Conservation (phyloP, 2,888 invertebrate genomes). For the Polydrusus cervinus region DNA sequence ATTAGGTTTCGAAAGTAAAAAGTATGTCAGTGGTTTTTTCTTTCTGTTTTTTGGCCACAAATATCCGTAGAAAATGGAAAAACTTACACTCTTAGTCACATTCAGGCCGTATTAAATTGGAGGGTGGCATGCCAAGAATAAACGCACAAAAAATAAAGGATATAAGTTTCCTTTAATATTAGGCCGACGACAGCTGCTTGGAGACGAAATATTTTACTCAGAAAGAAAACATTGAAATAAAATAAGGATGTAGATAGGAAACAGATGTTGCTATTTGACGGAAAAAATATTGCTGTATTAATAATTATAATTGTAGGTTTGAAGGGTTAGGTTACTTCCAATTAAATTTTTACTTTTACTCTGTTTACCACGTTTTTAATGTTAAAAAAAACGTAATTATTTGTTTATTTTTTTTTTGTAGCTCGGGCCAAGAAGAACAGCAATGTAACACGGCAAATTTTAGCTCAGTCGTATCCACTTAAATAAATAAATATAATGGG, state of each 20-base stretch:
- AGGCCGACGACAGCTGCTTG: conserved; percentile 8
- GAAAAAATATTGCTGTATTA: background rate
- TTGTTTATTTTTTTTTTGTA: too few relatives aligned
- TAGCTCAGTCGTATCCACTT: too few relatives aligned
- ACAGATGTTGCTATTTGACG: background rate
- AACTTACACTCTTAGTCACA: conserved; percentile 20
- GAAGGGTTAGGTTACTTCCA: too few relatives aligned
- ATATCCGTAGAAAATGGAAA: conserved; percentile 16
- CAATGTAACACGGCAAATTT: too few relatives aligned
- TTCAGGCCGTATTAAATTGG: conserved; percentile 11
- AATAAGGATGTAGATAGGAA: background rate
- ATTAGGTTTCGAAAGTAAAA: conserved; percentile 15
- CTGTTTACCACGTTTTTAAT: too few relatives aligned
- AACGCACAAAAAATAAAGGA: conserved; percentile 20
- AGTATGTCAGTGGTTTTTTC: conserved; percentile 18
- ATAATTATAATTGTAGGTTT: too few relatives aligned
- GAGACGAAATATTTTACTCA: background rate
- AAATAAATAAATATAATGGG: too few relatives aligned
- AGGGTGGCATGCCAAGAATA: conserved; percentile 5
- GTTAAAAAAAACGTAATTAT: too few relatives aligned
- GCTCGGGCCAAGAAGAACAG: too few relatives aligned
- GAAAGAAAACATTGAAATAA: background rate
- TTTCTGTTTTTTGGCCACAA: conserved; percentile 1
- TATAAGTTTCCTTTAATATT: conserved; percentile 8
- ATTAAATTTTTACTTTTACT: too few relatives aligned